Evolutionary conservation across 2,113 vertebrate genomes (phyloP).

Genomic region (Charina bottae): DNA sequence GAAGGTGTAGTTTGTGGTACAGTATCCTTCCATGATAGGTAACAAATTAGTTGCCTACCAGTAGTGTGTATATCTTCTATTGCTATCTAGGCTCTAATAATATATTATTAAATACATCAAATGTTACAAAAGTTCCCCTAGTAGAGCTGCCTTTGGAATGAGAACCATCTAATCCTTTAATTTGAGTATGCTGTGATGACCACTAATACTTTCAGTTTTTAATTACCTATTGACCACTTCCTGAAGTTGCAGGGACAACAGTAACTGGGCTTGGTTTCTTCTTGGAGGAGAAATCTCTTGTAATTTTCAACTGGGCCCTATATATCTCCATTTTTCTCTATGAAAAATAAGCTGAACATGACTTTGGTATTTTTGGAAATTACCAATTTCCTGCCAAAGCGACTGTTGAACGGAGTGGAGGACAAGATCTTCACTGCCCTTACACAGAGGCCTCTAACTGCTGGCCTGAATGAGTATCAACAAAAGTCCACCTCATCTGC

Average conservation of each 20-base stretch:
- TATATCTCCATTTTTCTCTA: not conserved
- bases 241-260: not conserved
- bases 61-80: not conserved
- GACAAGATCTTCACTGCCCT: not conserved
- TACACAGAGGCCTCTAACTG: not conserved
- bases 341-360: not conserved
- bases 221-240: not conserved
- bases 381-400: not conserved
- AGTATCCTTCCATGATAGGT: not conserved
- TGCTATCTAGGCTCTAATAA: not conserved
- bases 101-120: not conserved
- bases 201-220: not conserved
- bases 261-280: not conserved
- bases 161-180: not conserved
- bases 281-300: not conserved
- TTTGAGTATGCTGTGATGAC: not conserved
- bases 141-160: not conserved
- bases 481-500: not conserved
- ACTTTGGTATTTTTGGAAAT: not conserved
- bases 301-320: not conserved
- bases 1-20: not conserved
- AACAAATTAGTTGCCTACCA: not conserved
- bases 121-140: not conserved
- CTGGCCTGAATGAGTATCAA: not conserved
- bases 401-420: not conserved